Conservation (phyloP, 2,888 invertebrate species). For the Pheosia tremula region DNA sequence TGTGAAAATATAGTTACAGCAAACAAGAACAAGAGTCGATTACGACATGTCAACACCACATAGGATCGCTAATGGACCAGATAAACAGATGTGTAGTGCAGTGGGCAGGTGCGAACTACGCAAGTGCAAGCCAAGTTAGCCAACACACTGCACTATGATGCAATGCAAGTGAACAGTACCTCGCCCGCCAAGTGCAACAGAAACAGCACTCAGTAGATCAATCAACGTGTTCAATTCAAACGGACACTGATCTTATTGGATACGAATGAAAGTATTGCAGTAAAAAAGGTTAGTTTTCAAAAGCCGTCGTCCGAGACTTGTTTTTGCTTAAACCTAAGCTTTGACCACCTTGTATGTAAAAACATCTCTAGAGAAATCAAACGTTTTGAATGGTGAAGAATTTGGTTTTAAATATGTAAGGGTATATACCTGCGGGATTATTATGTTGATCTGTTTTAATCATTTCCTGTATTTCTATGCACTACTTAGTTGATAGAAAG, state of each 20-base stretch:
- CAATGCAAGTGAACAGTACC: conserved; percentile 27
- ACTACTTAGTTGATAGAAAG: no score
- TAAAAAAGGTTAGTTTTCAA: conserved; percentile 28
- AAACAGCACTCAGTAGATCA: conserved; percentile 28
- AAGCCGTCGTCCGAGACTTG: conserved; percentile 17
- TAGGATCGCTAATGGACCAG: conserved; percentile 37
- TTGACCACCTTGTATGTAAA: background rate
- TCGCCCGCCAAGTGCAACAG: conserved; percentile 26
- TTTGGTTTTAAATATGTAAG: no score
- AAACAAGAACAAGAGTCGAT: conserved; percentile 32
- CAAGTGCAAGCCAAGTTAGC: conserved; percentile 24
- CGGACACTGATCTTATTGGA: conserved; percentile 9
- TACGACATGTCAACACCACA: conserved; percentile 27
- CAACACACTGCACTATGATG: conserved; percentile 27
- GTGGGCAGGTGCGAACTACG: conserved; percentile 29
- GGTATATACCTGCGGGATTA: no score
- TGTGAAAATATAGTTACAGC: conserved; percentile 22
- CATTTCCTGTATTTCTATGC: no score
- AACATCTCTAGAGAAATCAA: background rate
- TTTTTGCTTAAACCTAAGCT: conserved; percentile 8
- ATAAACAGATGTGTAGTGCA: conserved; percentile 33
- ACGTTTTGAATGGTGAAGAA: background rate
- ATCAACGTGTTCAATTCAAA: conserved; percentile 16
- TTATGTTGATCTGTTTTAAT: no score
- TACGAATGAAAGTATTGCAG: conserved; percentile 16